phyloP scores from a whole-genome alignment of 2,113 vertebrate genomes.

The Ardeotis arabs region DNA sequence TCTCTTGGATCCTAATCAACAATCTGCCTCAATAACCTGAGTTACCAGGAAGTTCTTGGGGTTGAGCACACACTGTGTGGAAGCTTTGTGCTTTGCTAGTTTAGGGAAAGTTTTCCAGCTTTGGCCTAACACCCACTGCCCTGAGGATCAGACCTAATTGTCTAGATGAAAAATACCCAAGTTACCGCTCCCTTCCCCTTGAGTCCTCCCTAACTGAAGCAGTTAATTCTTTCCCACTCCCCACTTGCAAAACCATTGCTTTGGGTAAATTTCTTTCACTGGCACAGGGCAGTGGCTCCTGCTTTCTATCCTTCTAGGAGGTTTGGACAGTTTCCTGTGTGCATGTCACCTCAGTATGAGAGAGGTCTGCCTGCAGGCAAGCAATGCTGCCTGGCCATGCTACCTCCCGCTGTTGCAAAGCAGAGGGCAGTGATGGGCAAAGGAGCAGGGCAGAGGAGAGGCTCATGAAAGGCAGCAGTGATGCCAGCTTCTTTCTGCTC shows the following conservation, averaged over 20 bases:
- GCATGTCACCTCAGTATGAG: accelerated
- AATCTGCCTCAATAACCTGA: slow-evolving; percentile 59
- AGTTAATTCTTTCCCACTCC: background rate
- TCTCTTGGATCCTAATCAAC: slow-evolving; percentile 66
- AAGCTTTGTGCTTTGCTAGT: slow-evolving; percentile 47
- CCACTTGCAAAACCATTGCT: background rate
- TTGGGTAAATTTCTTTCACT: background rate
- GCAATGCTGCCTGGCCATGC: background rate
- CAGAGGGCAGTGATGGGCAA: background rate
- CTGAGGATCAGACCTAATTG: slow-evolving; percentile 35
- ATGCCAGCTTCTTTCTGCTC: background rate
- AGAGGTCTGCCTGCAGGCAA: background rate
- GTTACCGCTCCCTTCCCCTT: slow-evolving; percentile 35
- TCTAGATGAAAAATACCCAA: slow-evolving; percentile 44
- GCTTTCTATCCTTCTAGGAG: background rate
- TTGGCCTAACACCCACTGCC: slow-evolving; percentile 43
- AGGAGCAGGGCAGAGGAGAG: background rate
- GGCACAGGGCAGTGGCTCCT: background rate
- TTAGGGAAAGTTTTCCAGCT: slow-evolving; percentile 39
- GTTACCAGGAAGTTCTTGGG: slow-evolving; percentile 59
- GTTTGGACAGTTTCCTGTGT: background rate
- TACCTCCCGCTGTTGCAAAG: background rate
- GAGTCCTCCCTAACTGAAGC: slow-evolving; percentile 20
- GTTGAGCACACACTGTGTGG: background rate
- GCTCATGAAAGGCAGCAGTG: background rate